Percentiles rank a stretch among this genome's conserved stretches.
Conservation (phyloP, 35 echinoderm and acorn worm species). For the Apostichopus californicus region DNA sequence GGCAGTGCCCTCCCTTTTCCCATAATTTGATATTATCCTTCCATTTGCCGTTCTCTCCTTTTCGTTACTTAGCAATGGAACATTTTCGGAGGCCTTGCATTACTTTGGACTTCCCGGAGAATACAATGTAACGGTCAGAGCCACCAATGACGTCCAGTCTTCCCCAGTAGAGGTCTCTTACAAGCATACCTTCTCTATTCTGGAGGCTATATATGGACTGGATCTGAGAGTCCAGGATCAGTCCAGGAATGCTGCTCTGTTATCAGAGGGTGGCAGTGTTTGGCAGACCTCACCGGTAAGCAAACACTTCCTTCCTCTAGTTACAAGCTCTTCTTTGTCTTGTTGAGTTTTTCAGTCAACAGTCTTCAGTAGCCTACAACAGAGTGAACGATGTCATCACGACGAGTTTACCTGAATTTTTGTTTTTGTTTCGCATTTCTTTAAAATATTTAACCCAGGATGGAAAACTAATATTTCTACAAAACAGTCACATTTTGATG, state of each 20-base stretch:
- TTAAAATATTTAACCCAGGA: no score
- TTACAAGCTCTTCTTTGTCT: background rate
- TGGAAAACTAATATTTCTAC: no score
- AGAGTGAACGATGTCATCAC: no score
- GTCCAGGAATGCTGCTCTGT: background rate
- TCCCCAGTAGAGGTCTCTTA: conserved; percentile 56
- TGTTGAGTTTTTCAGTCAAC: no score
- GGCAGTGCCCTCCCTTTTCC: no score
- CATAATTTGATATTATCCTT: no score
- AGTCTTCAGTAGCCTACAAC: no score
- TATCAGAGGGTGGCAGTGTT: background rate
- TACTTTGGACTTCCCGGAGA: conserved; percentile 57
- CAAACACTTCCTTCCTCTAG: background rate
- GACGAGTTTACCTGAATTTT: no score
- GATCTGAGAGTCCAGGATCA: conserved; percentile 38
- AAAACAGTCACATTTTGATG: no score
- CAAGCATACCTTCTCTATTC: conserved; percentile 54
- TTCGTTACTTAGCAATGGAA: background rate
- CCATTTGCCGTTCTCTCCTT: background rate
- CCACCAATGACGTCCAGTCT: conserved; percentile 70
- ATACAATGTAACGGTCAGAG: conserved; percentile 62
- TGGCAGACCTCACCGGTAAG: conserved; percentile 20
- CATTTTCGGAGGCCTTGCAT: conserved; percentile 56
- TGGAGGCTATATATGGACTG: conserved; percentile 42
- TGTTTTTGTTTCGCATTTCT: no score